Conservation (phyloP, 1,140 invertebrate species). For the Calephelis nemesis region DNA sequence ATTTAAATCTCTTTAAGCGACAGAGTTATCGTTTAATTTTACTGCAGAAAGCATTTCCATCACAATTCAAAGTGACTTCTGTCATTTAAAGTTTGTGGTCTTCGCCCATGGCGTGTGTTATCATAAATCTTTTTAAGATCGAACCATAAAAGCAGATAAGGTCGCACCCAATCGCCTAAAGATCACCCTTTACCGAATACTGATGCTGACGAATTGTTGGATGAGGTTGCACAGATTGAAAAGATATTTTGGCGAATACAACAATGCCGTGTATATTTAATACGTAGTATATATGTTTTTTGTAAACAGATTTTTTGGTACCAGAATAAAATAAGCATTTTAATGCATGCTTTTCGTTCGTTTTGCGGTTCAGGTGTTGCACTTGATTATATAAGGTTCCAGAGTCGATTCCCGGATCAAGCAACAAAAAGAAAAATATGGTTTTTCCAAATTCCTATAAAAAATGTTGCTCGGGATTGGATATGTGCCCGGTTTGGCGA, state of each 20-base stretch:
- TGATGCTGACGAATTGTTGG: conserved; percentile 69
- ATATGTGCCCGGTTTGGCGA: too few species aligned
- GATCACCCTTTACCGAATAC: conserved; percentile 71
- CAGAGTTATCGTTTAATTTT: conserved; percentile 78
- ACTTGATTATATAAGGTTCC: too few species aligned
- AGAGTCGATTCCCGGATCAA: too few species aligned
- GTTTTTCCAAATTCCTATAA: too few species aligned
- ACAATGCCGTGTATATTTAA: conserved; percentile 20
- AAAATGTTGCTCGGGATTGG: too few species aligned
- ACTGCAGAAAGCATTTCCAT: conserved; percentile 78
- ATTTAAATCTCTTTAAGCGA: conserved; percentile 76
- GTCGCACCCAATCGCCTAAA: conserved; percentile 72
- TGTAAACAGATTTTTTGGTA: not conserved
- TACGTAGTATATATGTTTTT: too few species aligned
- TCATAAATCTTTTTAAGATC: conserved; percentile 78
- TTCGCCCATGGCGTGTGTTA: conserved; percentile 68
- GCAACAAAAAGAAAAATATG: too few species aligned
- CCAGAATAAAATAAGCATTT: too few species aligned
- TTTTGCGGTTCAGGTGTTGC: too few species aligned
- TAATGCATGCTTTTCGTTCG: too few species aligned
- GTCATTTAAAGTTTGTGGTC: conserved; percentile 75
- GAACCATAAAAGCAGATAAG: conserved; percentile 76
- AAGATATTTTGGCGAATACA: conserved; percentile 27
- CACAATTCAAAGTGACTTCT: conserved; percentile 76
- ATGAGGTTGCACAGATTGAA: conserved; percentile 41